phyloP scores from a whole-genome alignment of 2,888 invertebrate species.

The Tridacna crocea region DNA sequence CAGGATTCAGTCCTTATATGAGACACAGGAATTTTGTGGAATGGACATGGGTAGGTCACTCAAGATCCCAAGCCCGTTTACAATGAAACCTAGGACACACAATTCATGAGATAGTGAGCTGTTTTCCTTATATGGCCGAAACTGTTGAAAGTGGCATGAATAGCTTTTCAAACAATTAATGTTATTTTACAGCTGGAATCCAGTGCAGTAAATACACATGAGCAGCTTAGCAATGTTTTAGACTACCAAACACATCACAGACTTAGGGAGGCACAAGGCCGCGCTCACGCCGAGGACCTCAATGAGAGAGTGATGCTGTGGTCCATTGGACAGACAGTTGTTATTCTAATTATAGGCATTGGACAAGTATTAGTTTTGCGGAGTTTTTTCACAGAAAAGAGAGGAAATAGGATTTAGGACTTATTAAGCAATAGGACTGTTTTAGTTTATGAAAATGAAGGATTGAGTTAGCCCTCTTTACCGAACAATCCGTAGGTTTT shows the following conservation, averaged over 20 bases:
- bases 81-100: no score
- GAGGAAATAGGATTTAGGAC: conserved; percentile 28
- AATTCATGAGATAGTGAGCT: no score
- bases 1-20: no score
- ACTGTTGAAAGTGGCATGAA: no score
- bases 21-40: no score
- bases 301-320: conserved; percentile 94
- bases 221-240: conserved; percentile 93
- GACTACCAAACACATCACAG: conserved; percentile 99
- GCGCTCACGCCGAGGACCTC: conserved; percentile 97
- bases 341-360: conserved; percentile 93
- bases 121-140: no score
- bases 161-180: no score
- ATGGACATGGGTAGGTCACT: no score
- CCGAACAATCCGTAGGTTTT: no score
- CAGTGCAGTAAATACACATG: conserved; percentile 95
- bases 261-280: conserved; percentile 95
- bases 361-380: conserved; percentile 95
- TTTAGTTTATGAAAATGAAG: neutral
- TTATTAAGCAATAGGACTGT: neutral
- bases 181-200: conserved; percentile 92
- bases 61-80: no score
- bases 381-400: conserved; percentile 94
- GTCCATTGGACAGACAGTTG: conserved; percentile 94
- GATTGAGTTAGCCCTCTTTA: neutral